These are phyloP conservation scores for Scophthalmus maximus DNA, from an alignment of 2,113 vertebrate species.

Conservation along the genomic window DNA sequence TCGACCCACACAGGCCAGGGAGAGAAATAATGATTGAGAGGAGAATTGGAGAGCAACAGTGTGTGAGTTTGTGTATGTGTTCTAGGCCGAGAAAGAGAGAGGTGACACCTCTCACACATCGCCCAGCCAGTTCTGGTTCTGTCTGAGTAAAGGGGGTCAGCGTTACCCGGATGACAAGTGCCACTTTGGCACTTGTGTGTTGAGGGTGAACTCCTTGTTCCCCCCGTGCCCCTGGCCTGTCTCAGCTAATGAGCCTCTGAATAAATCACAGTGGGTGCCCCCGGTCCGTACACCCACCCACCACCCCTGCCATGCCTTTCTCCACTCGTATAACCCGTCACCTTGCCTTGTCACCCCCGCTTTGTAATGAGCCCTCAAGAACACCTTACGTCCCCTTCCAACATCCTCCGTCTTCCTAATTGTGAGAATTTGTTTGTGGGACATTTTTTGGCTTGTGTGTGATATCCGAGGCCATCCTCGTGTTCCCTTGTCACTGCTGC, in stretches of 20 bases:
- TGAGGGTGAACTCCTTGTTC: slow-evolving; percentile 75
- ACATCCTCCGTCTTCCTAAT: slow-evolving; percentile 64
- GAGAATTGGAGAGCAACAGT: slow-evolving; percentile 2
- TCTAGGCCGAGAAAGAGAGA: neutral
- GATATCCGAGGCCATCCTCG: slow-evolving; percentile 50
- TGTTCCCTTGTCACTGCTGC: slow-evolving; percentile 31
- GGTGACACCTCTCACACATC: slow-evolving; percentile 31
- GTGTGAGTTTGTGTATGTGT: neutral
- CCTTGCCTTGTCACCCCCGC: slow-evolving; percentile 64
- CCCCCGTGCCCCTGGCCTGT: slow-evolving; percentile 70
- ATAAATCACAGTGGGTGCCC: slow-evolving; percentile 73
- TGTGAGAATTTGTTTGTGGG: slow-evolving; percentile 78
- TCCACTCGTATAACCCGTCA: slow-evolving; percentile 43
- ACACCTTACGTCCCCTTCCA: slow-evolving; percentile 60
- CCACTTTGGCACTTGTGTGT: slow-evolving; percentile 75
- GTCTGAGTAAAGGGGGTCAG: slow-evolving; percentile 66
- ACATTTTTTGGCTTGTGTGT: slow-evolving; percentile 24
- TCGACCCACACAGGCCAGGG: slow-evolving; percentile 37
- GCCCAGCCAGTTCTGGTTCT: slow-evolving; percentile 51
- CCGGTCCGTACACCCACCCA: slow-evolving; percentile 45
- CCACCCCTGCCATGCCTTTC: slow-evolving; percentile 15
- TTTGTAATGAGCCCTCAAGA: slow-evolving; percentile 77
- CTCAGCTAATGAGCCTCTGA: slow-evolving; percentile 81
- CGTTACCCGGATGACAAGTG: slow-evolving; percentile 76
- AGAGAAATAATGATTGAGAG: slow-evolving; percentile 26